Conservation (phyloP, 2,888 invertebrate genomes). For the Camponotus fellah region DNA sequence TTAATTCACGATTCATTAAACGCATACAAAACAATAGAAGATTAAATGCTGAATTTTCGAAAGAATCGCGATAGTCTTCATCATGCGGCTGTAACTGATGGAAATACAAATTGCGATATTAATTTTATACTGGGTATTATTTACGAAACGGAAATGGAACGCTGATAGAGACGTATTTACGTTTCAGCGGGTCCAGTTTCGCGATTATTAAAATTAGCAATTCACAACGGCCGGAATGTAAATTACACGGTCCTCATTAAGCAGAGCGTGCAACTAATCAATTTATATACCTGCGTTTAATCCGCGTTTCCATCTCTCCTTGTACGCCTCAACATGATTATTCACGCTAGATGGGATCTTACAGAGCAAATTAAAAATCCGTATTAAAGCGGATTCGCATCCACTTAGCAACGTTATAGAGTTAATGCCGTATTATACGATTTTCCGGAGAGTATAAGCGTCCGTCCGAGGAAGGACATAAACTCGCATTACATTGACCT, state of each 20-base stretch:
- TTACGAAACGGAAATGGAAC: slow-evolving; percentile 50
- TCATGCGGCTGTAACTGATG: slow-evolving; percentile 34
- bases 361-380: slow-evolving; percentile 65
- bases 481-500: slow-evolving; percentile 1
- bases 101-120: slow-evolving; percentile 57
- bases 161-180: slow-evolving; percentile 56
- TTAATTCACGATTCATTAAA: slow-evolving; percentile 48
- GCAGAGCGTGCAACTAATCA: slow-evolving; percentile 58
- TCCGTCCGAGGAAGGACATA: not conserved
- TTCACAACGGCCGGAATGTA: slow-evolving; percentile 41
- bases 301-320: slow-evolving; percentile 30
- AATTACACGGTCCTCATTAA: slow-evolving; percentile 55
- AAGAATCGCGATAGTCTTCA: slow-evolving; percentile 43
- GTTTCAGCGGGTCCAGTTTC: slow-evolving; percentile 45
- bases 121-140: slow-evolving; percentile 52
- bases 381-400: slow-evolving; percentile 61
- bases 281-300: slow-evolving; percentile 58
- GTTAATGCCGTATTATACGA: slow-evolving; percentile 58
- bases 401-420: slow-evolving; percentile 51
- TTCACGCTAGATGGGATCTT: slow-evolving; percentile 64
- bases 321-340: slow-evolving; percentile 52
- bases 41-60: slow-evolving; percentile 51
- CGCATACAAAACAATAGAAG: slow-evolving; percentile 9
- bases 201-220: slow-evolving; percentile 61
- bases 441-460: slow-evolving; percentile 42